Base-by-base conservation (phyloP, 92 coral and sea anemone species). In the Epizoanthus ramosus region DNA sequence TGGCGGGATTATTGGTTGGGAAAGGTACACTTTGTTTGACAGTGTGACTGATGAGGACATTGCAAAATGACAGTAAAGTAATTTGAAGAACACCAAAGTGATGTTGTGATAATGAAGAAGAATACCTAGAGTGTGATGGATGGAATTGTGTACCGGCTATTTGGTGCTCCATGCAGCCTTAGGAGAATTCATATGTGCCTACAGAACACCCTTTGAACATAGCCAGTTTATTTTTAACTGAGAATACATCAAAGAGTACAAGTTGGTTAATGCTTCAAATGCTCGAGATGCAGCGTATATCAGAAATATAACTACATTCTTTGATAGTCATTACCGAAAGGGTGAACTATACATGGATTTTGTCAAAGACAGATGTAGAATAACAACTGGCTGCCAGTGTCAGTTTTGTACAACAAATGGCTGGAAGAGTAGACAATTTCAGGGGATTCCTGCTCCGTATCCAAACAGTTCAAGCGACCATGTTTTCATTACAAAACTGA, bases 141-240 rank as follows among this genome's bases (percentile, higher is more conserved):
- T 73, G 63, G 54, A 54, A 63, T 53, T 73, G 45, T 73, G 56
- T 73, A 73, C 56, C 71, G 71, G 57, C 63, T 87, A 71, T 87
- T 87, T 74, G 89, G 80, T 63, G 82, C 85, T 28, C 85, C n/a
- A n/a, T n/a, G n/a, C 76, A 68, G 85, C 85, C 80, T 85, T 88
- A 50, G 88, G 91, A 19, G 85, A 73, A 73, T 77, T 84, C 56
- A 79, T 88, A 31, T 59, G 83, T 47, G 79, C 86, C 37, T 22
- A 63, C 19, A 84, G 53, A 61, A n/a, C 74, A 24, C 87, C 87
- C 61, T 79, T 75, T 31, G 73, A 85, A 18, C 41, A 85, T 63
- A 79, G 68, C 41, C 68, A 70, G 80, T 83, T 71, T 25, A 28
- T 43, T 67, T 47, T 43, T 80, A 84, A 47, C 68, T 65, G 18